Evolutionary conservation across 2,888 invertebrate species (phyloP).

Genomic region (Scaptomyza tumidula): DNA sequence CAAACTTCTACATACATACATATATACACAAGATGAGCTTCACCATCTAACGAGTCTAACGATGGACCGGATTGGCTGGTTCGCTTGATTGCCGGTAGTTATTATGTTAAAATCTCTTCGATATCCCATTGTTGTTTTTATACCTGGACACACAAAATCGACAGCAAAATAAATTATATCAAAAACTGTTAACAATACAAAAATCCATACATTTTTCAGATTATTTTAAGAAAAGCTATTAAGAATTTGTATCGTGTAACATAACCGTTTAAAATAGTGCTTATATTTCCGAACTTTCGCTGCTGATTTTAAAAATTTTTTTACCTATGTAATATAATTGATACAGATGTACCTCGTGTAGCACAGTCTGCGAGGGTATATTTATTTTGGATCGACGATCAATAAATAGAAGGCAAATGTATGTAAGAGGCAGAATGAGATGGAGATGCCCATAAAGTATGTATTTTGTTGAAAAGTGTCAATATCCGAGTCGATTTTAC

Average conservation of each 20-base stretch:
- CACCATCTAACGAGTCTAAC: constrained; percentile 74
- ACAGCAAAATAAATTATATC: constrained; percentile 17
- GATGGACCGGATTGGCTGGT: constrained; percentile 63
- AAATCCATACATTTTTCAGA: background rate
- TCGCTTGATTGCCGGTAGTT: constrained; percentile 58
- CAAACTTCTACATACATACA: constrained; percentile 1
- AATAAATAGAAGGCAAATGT: too few species aligned
- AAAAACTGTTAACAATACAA: background rate
- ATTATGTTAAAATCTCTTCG: constrained; percentile 72
- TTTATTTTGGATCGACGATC: too few species aligned
- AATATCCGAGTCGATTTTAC: too few species aligned
- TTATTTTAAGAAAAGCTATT: background rate
- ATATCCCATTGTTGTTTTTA: constrained; percentile 31
- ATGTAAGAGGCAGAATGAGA: too few species aligned
- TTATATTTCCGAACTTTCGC: too few species aligned
- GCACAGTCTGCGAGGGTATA: too few species aligned
- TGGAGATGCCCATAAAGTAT: too few species aligned
- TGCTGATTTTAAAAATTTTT: too few species aligned
- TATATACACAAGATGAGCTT: constrained; percentile 38
- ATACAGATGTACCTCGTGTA: too few species aligned
- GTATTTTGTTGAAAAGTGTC: too few species aligned
- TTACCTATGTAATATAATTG: too few species aligned
- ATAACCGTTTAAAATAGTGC: too few species aligned
- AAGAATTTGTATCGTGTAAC: background rate
- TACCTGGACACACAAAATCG: background rate